Percentiles rank a stretch among this genome's conserved stretches.
Evolutionary conservation across 2,797 vertebrate genomes (phyloP).

Genomic region (Tokudaia tokunoshimensis): DNA sequence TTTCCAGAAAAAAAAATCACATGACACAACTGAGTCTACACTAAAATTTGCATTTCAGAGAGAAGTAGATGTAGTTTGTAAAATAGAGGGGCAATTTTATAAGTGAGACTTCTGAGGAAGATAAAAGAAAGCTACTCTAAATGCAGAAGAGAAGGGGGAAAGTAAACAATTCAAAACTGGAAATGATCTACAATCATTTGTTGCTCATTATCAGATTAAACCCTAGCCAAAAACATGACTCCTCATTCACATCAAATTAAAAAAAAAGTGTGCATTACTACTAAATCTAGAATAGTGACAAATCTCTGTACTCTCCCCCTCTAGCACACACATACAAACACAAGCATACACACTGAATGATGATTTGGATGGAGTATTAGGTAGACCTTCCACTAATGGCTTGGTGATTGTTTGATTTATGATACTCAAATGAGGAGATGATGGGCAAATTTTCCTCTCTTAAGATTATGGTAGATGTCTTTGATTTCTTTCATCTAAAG

Average conservation of each 20-base stretch:
- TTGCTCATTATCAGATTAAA: neutral
- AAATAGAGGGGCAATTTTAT: neutral
- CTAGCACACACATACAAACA: neutral
- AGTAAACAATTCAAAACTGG: neutral
- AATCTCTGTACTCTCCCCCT: neutral
- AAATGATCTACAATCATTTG: neutral
- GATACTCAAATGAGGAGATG: neutral
- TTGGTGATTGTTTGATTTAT: neutral
- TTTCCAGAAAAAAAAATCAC: neutral
- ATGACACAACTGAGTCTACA: neutral
- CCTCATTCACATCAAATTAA: neutral
- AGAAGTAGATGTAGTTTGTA: neutral
- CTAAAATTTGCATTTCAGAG: neutral
- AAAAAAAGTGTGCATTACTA: neutral
- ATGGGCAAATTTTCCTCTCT: neutral
- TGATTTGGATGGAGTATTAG: neutral
- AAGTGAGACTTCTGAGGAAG: neutral
- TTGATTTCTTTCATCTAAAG: neutral
- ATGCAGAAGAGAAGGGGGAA: neutral
- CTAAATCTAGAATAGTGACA: neutral
- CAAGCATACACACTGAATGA: neutral
- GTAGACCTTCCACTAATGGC: neutral
- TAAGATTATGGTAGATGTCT: neutral
- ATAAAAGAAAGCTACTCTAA: slow-evolving; percentile 3
- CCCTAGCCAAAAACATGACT: neutral